phyloP scores from a whole-genome alignment of 2,797 vertebrate species.

The Gallirallus australis region DNA sequence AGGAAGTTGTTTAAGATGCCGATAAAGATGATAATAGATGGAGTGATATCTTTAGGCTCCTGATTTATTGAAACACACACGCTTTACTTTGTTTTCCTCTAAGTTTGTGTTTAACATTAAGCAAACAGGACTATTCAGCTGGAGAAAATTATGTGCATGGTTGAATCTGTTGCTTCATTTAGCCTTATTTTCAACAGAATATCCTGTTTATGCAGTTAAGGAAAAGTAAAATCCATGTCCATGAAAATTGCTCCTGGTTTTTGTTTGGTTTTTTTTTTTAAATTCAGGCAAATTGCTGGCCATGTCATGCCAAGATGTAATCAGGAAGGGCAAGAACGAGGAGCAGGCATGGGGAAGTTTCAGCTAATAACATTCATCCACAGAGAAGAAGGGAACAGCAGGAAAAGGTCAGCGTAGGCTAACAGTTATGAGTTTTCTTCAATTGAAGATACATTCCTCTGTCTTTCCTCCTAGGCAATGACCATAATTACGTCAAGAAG shows the following conservation, averaged over 20 bases:
- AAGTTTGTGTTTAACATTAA: neutral
- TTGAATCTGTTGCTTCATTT: neutral
- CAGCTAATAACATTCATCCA: neutral
- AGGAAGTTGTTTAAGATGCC: neutral
- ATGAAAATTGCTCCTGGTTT: neutral
- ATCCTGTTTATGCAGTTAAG: neutral
- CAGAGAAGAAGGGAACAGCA: slow-evolving; percentile 6
- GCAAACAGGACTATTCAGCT: neutral
- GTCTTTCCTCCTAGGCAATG: slow-evolving; percentile 55
- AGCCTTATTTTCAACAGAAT: neutral
- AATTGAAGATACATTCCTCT: slow-evolving; percentile 5
- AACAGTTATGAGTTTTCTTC: neutral
- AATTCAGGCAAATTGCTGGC: neutral
- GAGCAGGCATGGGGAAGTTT: neutral
- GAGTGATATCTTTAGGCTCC: slow-evolving; percentile 11
- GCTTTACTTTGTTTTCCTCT: neutral
- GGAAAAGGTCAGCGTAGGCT: neutral
- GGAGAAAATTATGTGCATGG: neutral
- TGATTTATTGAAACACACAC: neutral
- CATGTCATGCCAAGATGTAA: neutral
- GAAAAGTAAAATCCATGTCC: neutral
- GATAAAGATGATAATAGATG: neutral
- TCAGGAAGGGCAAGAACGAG: neutral
- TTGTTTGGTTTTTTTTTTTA: neutral
- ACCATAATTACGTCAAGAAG: slow-evolving; percentile 51